A percentile compares a stretch with the other conserved stretches of the same genome.
Conservation (phyloP, 2,113 vertebrate species). For the Apaloderma vittatum region DNA sequence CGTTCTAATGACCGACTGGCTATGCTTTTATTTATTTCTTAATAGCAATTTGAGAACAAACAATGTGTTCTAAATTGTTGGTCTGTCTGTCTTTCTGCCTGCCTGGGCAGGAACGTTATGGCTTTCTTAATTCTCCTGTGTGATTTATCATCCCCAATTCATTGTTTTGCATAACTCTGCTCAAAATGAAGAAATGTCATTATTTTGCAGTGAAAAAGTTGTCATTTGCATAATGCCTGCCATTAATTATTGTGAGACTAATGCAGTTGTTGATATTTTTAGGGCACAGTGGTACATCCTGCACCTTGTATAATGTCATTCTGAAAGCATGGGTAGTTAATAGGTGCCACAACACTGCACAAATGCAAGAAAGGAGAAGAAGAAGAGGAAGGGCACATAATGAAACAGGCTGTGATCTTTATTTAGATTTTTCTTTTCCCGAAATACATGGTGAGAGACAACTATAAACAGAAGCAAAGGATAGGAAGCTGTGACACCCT, state of each 20-base stretch:
- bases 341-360: slow-evolving; percentile 84
- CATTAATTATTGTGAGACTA: slow-evolving; percentile 90
- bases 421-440: slow-evolving; percentile 76
- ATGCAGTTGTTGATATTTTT: slow-evolving; percentile 90
- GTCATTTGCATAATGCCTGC: slow-evolving; percentile 90
- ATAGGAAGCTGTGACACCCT: slow-evolving; percentile 74
- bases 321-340: slow-evolving; percentile 84
- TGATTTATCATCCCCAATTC: slow-evolving; percentile 87
- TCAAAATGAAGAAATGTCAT: slow-evolving; percentile 91
- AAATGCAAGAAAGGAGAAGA: slow-evolving; percentile 73
- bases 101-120: slow-evolving; percentile 81
- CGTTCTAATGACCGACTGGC: slow-evolving; percentile 79
- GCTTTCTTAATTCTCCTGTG: slow-evolving; percentile 84
- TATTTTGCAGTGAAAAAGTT: slow-evolving; percentile 88
- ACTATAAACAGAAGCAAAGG: slow-evolving; percentile 78
- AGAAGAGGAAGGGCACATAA: slow-evolving; percentile 78
- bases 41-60: slow-evolving; percentile 81
- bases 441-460: slow-evolving; percentile 76
- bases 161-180: slow-evolving; percentile 89
- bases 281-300: slow-evolving; percentile 86
- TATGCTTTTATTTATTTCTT: slow-evolving; percentile 81
- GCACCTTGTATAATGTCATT: slow-evolving; percentile 87
- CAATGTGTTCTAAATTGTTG: slow-evolving; percentile 83
- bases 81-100: slow-evolving; percentile 85
- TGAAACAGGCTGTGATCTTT: slow-evolving; percentile 81